Conservation (phyloP, 1,140 invertebrate species). For the Atta cephalotes region DNA sequence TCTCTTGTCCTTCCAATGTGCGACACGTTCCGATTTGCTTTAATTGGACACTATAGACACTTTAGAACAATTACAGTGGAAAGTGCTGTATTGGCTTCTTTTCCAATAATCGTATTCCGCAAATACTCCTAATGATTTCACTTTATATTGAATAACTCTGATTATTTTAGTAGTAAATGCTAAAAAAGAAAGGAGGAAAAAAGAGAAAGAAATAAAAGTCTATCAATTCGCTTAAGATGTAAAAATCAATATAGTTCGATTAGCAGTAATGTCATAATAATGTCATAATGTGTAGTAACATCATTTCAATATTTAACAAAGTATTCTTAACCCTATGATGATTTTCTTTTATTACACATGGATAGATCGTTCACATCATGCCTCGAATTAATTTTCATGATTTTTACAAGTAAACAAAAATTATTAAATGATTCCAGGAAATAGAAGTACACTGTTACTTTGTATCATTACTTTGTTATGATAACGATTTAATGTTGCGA, state of each 20-base stretch:
- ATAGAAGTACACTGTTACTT: no score
- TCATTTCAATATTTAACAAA: not conserved
- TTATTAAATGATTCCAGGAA: no score
- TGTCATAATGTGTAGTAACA: no score
- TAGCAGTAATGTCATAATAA: no score
- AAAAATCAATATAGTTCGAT: not conserved
- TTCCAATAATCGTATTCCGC: constrained; percentile 40
- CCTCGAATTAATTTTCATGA: no score
- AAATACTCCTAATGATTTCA: constrained; percentile 29
- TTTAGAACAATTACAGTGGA: constrained; percentile 15
- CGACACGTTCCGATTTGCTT: constrained; percentile 44
- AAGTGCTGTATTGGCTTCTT: constrained; percentile 19
- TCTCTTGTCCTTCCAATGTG: not conserved
- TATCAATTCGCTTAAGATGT: not conserved
- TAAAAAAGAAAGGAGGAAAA: not conserved
- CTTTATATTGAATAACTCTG: not conserved
- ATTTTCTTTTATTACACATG: no score
- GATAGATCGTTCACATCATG: no score
- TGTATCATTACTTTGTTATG: no score
- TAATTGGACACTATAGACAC: constrained; percentile 36
- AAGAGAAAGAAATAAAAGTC: not conserved
- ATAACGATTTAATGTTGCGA: no score
- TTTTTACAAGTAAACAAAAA: no score
- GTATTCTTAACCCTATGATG: no score
- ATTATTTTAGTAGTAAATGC: constrained; percentile 13